Percentiles rank a stretch among this genome's conserved stretches.
These are phyloP conservation scores for Heliangelus exortis DNA, from an alignment of 2,797 vertebrate genomes.

Conservation along the genomic window DNA sequence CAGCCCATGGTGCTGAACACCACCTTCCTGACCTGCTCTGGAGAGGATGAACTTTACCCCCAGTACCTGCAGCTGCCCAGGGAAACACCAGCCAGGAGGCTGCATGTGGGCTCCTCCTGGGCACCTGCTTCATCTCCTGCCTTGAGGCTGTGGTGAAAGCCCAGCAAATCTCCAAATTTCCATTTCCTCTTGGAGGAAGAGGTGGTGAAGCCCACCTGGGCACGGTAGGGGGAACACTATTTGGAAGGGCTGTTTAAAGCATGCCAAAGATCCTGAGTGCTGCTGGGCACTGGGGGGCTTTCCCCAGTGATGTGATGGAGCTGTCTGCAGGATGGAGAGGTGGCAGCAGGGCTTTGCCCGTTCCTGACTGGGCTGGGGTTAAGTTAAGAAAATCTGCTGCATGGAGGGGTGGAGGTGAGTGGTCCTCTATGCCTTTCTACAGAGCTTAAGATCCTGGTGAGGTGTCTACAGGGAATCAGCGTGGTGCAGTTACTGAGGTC, in stretches of 20 bases:
- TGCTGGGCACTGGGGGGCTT: not conserved
- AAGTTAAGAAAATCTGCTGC: not conserved
- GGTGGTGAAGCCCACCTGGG: not conserved
- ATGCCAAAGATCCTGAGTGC: not conserved
- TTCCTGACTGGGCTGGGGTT: not conserved
- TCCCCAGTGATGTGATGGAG: not conserved
- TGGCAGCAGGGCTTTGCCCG: not conserved
- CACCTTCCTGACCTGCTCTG: not conserved
- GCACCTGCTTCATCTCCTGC: not conserved
- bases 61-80: not conserved
- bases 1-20: not conserved
- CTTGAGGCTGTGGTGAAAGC: not conserved
- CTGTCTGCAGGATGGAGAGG: not conserved
- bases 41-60: not conserved
- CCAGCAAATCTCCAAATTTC: not conserved
- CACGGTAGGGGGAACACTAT: accelerated
- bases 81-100: not conserved
- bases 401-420: not conserved
- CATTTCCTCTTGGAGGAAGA: not conserved
- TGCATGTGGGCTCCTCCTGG: not conserved
- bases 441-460: not conserved
- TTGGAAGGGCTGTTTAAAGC: not conserved
- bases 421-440: not conserved
- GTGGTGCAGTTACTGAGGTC: not conserved
- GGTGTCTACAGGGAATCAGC: not conserved